These are phyloP conservation scores for Actinostola sp. DNA, from an alignment of 92 coral and sea anemone genomes.

Conservation along the genomic window DNA sequence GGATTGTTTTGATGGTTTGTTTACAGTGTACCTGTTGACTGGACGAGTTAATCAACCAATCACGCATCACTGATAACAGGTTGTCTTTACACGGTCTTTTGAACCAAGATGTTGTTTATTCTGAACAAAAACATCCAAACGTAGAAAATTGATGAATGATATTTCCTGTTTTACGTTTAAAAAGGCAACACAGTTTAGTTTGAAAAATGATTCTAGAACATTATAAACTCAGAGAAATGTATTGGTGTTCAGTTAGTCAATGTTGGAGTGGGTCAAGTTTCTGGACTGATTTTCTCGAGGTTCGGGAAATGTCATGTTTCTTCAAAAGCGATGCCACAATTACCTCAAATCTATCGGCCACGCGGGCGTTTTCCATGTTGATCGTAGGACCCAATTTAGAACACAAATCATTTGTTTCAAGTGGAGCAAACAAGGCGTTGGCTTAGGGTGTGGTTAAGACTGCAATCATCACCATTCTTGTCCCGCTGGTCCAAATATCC, in stretches of 20 bases:
- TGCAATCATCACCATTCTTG: constrained; percentile 24
- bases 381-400: constrained; percentile 7
- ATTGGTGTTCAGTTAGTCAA: no score
- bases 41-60: not conserved
- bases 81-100: not conserved
- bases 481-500: constrained; percentile 15
- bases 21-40: not conserved
- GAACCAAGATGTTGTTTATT: not conserved
- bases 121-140: no score
- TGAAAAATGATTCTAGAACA: no score
- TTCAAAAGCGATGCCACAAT: not conserved
- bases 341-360: constrained; percentile 9
- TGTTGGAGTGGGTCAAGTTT: not conserved
- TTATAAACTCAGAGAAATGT: no score
- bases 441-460: constrained; percentile 12
- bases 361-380: constrained; percentile 20
- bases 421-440: not conserved
- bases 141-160: no score
- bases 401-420: not conserved
- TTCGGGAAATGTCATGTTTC: no score
- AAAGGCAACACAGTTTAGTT: no score
- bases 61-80: not conserved
- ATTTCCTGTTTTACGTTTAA: no score
- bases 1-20: no score
- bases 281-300: no score